phyloP scores from a whole-genome alignment of 2,797 vertebrate species.

The Pangasius djambal region DNA sequence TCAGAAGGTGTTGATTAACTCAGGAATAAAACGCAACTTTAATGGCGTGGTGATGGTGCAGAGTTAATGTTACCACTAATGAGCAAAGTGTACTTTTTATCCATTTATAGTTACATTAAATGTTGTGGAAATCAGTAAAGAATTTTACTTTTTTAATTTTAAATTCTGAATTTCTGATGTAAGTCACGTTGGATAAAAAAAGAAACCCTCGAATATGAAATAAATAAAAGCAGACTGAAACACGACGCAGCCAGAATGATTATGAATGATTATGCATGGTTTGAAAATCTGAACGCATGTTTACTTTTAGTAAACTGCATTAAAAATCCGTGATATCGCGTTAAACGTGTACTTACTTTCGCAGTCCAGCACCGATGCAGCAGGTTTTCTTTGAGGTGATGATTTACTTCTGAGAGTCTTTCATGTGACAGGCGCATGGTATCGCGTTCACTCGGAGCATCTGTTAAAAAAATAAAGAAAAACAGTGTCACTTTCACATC shows the following conservation, averaged over 20 bases:
- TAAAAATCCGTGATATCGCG: not conserved
- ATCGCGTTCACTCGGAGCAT: not conserved
- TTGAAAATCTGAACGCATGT: not conserved
- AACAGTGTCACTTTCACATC: not conserved
- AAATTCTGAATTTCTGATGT: too few species aligned
- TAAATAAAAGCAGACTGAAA: not conserved
- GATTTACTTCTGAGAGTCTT: slow-evolving; percentile 13
- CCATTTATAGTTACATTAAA: not conserved
- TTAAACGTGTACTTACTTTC: not conserved
- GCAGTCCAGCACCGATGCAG: too few species aligned
- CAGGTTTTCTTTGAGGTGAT: not conserved
- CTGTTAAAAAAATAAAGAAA: not conserved
- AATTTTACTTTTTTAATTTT: too few species aligned
- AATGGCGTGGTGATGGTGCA: not conserved
- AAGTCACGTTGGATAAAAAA: not conserved
- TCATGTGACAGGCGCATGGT: slow-evolving; percentile 17
- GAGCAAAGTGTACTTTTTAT: not conserved
- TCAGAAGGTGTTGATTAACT: not conserved
- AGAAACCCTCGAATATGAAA: not conserved
- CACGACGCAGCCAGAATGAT: not conserved
- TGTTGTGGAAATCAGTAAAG: not conserved
- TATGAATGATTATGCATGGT: not conserved
- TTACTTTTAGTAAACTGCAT: not conserved
- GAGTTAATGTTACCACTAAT: not conserved
- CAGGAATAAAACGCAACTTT: not conserved